These are phyloP conservation scores for Esox niger DNA, from an alignment of 2,113 vertebrate species.

Conservation along the genomic window DNA sequence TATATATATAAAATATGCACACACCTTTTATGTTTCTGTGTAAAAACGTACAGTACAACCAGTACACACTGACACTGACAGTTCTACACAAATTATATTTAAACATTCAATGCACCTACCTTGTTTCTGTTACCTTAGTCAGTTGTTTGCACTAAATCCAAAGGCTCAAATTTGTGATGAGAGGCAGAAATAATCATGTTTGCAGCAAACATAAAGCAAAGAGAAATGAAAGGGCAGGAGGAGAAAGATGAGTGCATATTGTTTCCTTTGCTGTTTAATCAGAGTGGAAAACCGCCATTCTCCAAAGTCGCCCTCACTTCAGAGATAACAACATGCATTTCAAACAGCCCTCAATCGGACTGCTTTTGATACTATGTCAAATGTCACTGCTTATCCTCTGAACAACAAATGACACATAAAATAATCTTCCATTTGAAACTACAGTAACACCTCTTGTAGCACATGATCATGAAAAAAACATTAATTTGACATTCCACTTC, in stretches of 20 bases:
- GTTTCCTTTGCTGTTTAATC: constrained; percentile 48
- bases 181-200: constrained; percentile 7
- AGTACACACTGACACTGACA: constrained; percentile 5
- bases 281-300: constrained; percentile 36
- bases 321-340: constrained; percentile 44
- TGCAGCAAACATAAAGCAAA: constrained; percentile 1
- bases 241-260: constrained; percentile 22
- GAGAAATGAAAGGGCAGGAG: neutral
- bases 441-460: constrained; percentile 49
- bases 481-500: constrained; percentile 47
- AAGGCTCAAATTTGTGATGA: constrained; percentile 25
- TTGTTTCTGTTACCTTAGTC: neutral
- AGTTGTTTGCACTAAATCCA: constrained; percentile 23
- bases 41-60: too few relatives aligned
- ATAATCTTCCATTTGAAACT: constrained; percentile 45
- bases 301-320: constrained; percentile 43
- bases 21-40: too few relatives aligned
- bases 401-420: constrained; percentile 32
- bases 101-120: constrained; percentile 12
- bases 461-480: constrained; percentile 43
- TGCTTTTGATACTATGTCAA: constrained; percentile 43
- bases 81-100: constrained; percentile 20
- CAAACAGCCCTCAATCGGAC: constrained; percentile 47
- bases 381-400: constrained; percentile 34
- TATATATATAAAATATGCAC: too few relatives aligned